Evolutionary conservation across 2,888 invertebrate genomes (phyloP), one percentile per base, ranked within the genome.

Genomic region (Plusia festucae): DNA sequence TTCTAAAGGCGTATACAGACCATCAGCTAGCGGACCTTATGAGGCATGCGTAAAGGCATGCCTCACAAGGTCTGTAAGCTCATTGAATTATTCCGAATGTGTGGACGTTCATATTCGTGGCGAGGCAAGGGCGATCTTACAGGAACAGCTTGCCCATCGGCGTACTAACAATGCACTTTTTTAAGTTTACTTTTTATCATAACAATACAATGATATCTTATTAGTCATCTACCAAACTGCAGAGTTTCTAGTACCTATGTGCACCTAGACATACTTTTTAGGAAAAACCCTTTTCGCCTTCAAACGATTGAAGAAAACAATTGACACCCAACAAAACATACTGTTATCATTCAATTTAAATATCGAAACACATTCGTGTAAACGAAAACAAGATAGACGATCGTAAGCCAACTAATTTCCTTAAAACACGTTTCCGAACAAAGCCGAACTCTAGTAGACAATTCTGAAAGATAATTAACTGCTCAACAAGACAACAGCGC

Each of bases 381-480:
- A 32, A 65, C 49, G 51, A 53, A 59, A 0, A 46, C 30, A 76
- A 65, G 61, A 52, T 16, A 2, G 20, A 44, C 52, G 49, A 13
- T 46, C 22, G 20, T n/a, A 70, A 30, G 15, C 54, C 49, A 65
- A n/a, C 44, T 44, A 79, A 72, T 65, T 65, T 67, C 51, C 13
- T 30, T 51, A 54, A 63, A 52, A 53, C 67, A 63, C 13, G 44
- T 18, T 69, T 63, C 53, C 46, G 20, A 72, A 69, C 76, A 72
- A 76, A 68, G 67, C 62, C 46, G 68, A 66, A 76, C 57, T 80
- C 65, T 65, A 66, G 71, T 78, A 71, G 80, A 74, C 78, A 73
- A 66, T 71, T 81, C 65, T 71, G 63, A 60, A 78, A 80, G 67
- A 79, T 80, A 79, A 81, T 80, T 81, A 80, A 79, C 79, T 73